Percentiles rank a stretch among this genome's conserved stretches.
Evolutionary conservation across 2,113 vertebrate genomes (phyloP).

Genomic region (Microcebus lehilahytsara): DNA sequence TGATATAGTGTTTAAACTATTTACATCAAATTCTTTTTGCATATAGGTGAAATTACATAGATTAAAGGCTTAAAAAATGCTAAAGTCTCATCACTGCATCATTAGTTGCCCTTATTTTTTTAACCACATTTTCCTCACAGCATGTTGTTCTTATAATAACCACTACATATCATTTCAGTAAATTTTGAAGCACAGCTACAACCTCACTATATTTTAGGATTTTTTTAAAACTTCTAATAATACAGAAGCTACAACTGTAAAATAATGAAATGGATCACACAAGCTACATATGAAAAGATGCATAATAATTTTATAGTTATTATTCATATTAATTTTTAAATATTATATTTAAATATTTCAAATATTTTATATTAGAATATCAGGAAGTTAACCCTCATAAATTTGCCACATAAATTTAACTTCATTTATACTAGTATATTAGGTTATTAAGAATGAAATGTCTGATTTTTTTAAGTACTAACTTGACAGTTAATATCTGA

Average conservation of each 20-base stretch:
- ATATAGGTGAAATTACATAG: not conserved
- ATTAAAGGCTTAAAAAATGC: not conserved
- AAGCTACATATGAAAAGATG: conserved; percentile 32
- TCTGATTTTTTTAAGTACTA: too few relatives aligned
- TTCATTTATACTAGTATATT: not conserved
- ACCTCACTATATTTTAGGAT: not conserved
- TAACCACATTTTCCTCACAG: not conserved
- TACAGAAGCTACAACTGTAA: conserved; percentile 3
- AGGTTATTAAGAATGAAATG: too few relatives aligned
- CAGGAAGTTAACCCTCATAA: not conserved
- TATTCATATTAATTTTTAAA: conserved; percentile 35
- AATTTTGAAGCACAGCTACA: conserved; percentile 16
- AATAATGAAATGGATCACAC: conserved; percentile 37
- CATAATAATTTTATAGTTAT: conserved; percentile 28
- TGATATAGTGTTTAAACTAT: not conserved
- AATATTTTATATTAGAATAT: not conserved
- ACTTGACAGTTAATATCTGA: too few relatives aligned
- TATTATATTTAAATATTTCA: conserved; percentile 8
- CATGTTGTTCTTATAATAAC: conserved; percentile 1
- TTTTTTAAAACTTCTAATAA: not conserved
- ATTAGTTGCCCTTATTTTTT: not conserved
- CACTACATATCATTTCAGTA: not conserved
- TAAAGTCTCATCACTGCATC: not conserved
- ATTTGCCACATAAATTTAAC: not conserved
- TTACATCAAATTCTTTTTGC: conserved; percentile 1